phyloP scores from a whole-genome alignment of 2,113 vertebrate genomes.

The Alectura lathami region DNA sequence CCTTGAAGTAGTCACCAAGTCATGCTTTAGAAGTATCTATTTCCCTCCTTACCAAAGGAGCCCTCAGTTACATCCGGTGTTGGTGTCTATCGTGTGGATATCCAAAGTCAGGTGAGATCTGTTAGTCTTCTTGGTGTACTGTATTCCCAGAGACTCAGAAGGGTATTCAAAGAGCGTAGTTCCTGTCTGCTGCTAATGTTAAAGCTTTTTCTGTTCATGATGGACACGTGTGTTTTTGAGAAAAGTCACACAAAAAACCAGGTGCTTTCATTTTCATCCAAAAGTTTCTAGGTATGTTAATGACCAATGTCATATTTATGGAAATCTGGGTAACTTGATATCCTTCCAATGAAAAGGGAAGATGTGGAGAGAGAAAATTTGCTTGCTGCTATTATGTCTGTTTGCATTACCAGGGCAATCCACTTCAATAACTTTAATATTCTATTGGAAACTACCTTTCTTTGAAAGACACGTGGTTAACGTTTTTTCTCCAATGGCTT shows the following conservation, averaged over 20 bases:
- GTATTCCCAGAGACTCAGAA: not conserved
- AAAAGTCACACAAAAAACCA: not conserved
- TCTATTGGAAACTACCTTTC: not conserved
- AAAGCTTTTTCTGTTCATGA: not conserved
- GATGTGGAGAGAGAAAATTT: not conserved
- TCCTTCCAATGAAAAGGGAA: not conserved
- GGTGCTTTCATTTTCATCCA: not conserved
- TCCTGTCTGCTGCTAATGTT: not conserved
- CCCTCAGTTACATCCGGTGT: not conserved
- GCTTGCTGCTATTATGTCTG: not conserved
- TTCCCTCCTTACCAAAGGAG: not conserved
- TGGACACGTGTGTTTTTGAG: not conserved
- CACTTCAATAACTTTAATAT: not conserved
- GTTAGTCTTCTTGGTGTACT: not conserved
- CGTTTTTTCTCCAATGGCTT: not conserved
- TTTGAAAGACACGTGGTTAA: not conserved
- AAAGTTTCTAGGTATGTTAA: not conserved
- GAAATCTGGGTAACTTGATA: not conserved
- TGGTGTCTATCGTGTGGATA: not conserved
- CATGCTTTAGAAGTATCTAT: not conserved
- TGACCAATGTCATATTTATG: not conserved
- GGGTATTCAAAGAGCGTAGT: not conserved
- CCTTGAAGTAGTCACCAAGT: not conserved
- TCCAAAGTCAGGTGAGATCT: not conserved
- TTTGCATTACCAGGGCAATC: not conserved